A percentile compares a stretch with the other conserved stretches of the same genome.
These are phyloP conservation scores for Aphodius granarius DNA, from an alignment of 2,888 invertebrate species.

Conservation along the genomic window DNA sequence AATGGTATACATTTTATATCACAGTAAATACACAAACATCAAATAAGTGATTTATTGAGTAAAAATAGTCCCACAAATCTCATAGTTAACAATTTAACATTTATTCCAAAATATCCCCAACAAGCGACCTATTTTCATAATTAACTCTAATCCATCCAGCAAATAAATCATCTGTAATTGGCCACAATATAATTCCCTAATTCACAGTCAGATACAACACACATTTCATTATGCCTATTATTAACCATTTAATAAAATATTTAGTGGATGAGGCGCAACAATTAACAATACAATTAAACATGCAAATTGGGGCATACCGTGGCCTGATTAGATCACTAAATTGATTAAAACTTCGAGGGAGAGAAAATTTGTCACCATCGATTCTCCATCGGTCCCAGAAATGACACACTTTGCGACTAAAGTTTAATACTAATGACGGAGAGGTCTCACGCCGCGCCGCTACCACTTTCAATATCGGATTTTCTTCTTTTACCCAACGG, in stretches of 20 bases:
- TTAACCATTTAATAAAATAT: neutral
- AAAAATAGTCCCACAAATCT: neutral
- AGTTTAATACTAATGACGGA: neutral
- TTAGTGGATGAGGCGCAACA: neutral
- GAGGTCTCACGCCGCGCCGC: neutral
- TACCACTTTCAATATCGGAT: neutral
- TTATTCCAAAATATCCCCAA: neutral
- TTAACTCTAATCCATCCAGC: neutral
- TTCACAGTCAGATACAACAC: neutral
- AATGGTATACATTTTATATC: too few species aligned
- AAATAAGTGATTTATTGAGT: too few species aligned
- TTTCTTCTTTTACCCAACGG: neutral
- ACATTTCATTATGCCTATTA: neutral
- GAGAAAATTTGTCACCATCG: neutral
- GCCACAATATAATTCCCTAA: neutral
- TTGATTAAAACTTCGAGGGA: neutral
- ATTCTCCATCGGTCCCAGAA: neutral
- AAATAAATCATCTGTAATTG: neutral
- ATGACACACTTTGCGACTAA: neutral
- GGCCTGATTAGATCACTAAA: neutral
- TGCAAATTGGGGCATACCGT: neutral
- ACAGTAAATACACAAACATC: too few species aligned
- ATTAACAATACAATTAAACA: neutral
- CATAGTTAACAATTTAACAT: neutral
- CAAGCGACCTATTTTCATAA: neutral